A percentile compares a stretch with the other conserved stretches of the same genome.
phyloP scores from a whole-genome alignment of 2,797 vertebrate genomes.

The Sphaeramia orbicularis region DNA sequence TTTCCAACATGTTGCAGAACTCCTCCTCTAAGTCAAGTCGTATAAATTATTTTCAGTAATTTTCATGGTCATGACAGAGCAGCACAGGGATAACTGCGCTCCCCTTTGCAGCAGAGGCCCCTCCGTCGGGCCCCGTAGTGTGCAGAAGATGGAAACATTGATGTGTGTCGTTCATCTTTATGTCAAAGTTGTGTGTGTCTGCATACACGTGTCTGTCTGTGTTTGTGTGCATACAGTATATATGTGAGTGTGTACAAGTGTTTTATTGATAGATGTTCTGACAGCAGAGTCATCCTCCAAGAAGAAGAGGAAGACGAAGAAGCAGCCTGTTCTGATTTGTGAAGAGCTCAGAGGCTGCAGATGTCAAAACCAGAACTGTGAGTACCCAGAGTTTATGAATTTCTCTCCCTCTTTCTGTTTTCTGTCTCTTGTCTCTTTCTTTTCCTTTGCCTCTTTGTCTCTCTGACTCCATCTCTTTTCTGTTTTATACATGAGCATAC shows the following conservation, averaged over 20 bases:
- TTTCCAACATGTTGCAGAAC: slow-evolving; percentile 39
- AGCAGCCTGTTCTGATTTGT: slow-evolving; percentile 62
- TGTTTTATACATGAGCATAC: slow-evolving; percentile 19
- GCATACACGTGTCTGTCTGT: slow-evolving; percentile 9
- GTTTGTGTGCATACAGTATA: no score
- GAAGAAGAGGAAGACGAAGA: slow-evolving; percentile 56
- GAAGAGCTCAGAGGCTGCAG: slow-evolving; percentile 52
- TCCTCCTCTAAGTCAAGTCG: slow-evolving; percentile 30
- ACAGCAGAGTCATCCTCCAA: slow-evolving; percentile 52
- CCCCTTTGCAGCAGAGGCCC: slow-evolving; percentile 45
- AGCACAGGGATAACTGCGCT: slow-evolving; percentile 55
- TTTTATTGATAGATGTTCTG: slow-evolving; percentile 71
- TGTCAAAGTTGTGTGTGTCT: slow-evolving; percentile 51
- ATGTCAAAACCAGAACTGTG: slow-evolving; percentile 36
- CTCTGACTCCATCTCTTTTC: no score
- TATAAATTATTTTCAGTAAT: slow-evolving; percentile 65
- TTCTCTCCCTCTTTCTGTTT: no score
- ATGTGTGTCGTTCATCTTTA: slow-evolving; percentile 67
- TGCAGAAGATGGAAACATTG: slow-evolving; percentile 63
- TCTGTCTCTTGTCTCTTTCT: no score
- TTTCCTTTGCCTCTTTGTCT: no score
- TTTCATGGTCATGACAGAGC: slow-evolving; percentile 52
- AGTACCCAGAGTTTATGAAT: slow-evolving; percentile 36
- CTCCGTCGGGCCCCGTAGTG: slow-evolving; percentile 29
- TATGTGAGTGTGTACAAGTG: no score